A percentile compares a stretch with the other conserved stretches of the same genome.
These are phyloP conservation scores for Cremastobaeus sp. DNA, from an alignment of 2,888 invertebrate species.

Conservation along the genomic window DNA sequence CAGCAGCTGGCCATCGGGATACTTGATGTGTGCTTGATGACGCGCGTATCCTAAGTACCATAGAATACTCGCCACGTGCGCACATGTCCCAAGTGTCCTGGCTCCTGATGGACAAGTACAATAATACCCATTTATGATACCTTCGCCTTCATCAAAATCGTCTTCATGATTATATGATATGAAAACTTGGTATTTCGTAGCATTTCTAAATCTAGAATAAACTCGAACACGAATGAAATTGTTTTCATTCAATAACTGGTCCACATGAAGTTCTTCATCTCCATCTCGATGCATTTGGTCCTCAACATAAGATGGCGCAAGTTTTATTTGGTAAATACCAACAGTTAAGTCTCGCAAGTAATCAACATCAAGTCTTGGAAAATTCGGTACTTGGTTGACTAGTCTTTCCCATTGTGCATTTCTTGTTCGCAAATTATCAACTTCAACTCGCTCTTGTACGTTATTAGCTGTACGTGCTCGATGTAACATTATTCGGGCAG, in stretches of 20 bases:
- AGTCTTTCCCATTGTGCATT: slow-evolving; percentile 27
- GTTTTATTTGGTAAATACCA: slow-evolving; percentile 32
- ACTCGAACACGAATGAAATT: slow-evolving; percentile 31
- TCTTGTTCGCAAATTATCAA: slow-evolving; percentile 24
- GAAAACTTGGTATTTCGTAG: slow-evolving; percentile 19
- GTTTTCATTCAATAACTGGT: slow-evolving; percentile 11
- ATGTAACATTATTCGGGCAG: slow-evolving; percentile 25
- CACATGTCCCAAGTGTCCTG: slow-evolving; percentile 23
- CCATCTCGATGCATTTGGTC: slow-evolving; percentile 35
- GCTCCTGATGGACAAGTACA: slow-evolving; percentile 26
- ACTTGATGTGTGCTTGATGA: slow-evolving; percentile 1
- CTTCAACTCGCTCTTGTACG: slow-evolving; percentile 40
- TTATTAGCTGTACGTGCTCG: slow-evolving; percentile 18
- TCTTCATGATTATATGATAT: slow-evolving; percentile 8
- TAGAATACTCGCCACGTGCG: slow-evolving; percentile 17
- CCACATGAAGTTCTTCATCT: slow-evolving; percentile 41
- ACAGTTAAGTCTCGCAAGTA: slow-evolving; percentile 40
- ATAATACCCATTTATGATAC: slow-evolving; percentile 7
- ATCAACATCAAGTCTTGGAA: slow-evolving; percentile 26
- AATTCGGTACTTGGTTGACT: slow-evolving; percentile 15
- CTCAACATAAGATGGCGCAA: slow-evolving; percentile 37
- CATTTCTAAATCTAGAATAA: slow-evolving; percentile 17
- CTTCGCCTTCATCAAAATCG: slow-evolving; percentile 1
- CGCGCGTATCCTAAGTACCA: slow-evolving; percentile 28
- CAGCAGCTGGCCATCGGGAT: neutral